Conservation (phyloP, 2,113 vertebrate species). For the Piprites chloris region DNA sequence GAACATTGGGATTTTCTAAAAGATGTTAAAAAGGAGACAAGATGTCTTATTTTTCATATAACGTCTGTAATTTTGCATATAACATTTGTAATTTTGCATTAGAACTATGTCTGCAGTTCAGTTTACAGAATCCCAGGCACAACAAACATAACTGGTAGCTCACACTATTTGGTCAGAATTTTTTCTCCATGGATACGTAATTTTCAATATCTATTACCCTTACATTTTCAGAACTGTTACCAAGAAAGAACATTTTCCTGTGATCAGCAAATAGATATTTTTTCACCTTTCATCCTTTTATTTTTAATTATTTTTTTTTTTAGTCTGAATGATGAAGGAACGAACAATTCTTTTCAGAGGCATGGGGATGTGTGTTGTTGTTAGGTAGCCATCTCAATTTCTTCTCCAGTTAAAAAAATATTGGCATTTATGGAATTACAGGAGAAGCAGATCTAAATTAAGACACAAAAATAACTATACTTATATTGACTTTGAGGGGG, state of each 20-base stretch:
- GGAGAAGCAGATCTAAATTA: not conserved
- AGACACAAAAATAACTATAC: not conserved
- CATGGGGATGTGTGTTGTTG: fast-evolving
- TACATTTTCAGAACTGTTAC: not conserved
- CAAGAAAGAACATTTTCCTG: not conserved
- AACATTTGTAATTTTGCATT: not conserved
- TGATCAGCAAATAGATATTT: not conserved
- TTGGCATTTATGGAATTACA: not conserved
- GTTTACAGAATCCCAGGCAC: not conserved
- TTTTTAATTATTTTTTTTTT: not conserved
- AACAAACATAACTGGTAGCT: not conserved
- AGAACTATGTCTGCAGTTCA: not conserved
- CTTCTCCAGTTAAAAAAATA: not conserved
- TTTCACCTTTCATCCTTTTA: not conserved
- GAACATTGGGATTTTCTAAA: not conserved
- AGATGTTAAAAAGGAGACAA: not conserved
- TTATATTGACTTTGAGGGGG: not conserved
- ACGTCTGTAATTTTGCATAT: not conserved
- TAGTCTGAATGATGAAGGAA: not conserved
- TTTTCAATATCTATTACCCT: not conserved
- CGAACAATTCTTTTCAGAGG: not conserved
- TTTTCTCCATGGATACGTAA: not conserved
- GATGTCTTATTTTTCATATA: not conserved
- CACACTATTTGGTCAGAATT: too few species aligned
- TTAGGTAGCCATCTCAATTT: not conserved